phyloP scores from a whole-genome alignment of 2,888 invertebrate genomes.

The Apoderus coryli region DNA sequence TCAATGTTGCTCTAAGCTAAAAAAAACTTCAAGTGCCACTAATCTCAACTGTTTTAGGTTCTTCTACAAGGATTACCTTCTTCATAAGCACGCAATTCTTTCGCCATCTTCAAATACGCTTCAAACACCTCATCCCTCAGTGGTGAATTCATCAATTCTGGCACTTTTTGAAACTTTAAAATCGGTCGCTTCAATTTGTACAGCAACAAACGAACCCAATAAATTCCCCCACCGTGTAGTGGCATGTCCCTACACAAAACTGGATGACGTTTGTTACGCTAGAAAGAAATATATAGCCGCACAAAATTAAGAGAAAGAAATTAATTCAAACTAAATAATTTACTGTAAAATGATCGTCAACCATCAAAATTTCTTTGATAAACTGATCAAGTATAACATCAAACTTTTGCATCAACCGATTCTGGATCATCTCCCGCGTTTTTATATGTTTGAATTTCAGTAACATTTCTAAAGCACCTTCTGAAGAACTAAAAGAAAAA shows the following conservation, averaged over 20 bases:
- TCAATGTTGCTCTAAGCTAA: too few relatives aligned
- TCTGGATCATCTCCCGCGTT: conserved; percentile 56
- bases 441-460: conserved; percentile 67
- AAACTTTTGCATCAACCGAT: conserved; percentile 65
- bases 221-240: conserved; percentile 68
- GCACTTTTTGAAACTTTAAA: conserved; percentile 61
- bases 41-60: too few relatives aligned
- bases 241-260: conserved; percentile 64
- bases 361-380: conserved; percentile 60
- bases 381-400: conserved; percentile 76
- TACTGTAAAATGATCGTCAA: conserved; percentile 59
- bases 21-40: too few relatives aligned
- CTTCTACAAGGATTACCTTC: too few relatives aligned
- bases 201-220: conserved; percentile 71
- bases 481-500: conserved; percentile 48
- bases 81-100: conserved; percentile 52
- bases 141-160: conserved; percentile 57
- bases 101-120: conserved; percentile 64
- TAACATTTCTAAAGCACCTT: conserved; percentile 66
- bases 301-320: conserved; percentile 8
- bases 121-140: conserved; percentile 61
- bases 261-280: conserved; percentile 50
- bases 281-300: conserved; percentile 14
- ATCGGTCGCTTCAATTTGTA: conserved; percentile 67
- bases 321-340: conserved; percentile 18